Evolutionary conservation across 2,888 invertebrate genomes (phyloP).

Genomic region (Pachymerium ferrugineum): DNA sequence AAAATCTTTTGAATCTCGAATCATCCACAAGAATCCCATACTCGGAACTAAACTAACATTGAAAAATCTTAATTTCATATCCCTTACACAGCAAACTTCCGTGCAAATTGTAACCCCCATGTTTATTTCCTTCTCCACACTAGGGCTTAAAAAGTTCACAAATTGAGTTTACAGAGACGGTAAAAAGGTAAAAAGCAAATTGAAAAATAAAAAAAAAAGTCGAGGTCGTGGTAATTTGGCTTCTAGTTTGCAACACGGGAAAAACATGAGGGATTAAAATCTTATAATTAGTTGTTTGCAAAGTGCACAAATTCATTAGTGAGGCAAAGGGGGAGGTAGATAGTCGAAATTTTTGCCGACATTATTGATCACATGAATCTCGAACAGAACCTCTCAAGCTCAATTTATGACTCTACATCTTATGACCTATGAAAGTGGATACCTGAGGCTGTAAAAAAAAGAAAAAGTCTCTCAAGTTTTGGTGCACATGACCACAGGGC

Average conservation of each 20-base stretch:
- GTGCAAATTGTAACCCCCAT: too few relatives aligned
- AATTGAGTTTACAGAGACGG: too few relatives aligned
- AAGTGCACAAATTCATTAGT: slow-evolving; percentile 22
- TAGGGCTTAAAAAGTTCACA: too few relatives aligned
- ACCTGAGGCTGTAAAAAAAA: slow-evolving; percentile 21
- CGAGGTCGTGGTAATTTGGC: not conserved
- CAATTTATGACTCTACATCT: slow-evolving; percentile 6
- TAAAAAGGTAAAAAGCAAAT: too few relatives aligned
- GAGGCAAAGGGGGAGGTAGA: not conserved
- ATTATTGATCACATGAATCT: slow-evolving; percentile 6
- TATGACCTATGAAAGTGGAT: slow-evolving; percentile 13
- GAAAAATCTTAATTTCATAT: too few relatives aligned
- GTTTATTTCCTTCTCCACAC: too few relatives aligned
- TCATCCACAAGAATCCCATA: too few relatives aligned
- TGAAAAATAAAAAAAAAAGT: too few relatives aligned
- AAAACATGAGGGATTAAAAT: not conserved
- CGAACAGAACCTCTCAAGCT: slow-evolving; percentile 13
- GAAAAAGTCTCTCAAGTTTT: not conserved
- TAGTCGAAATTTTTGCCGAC: not conserved
- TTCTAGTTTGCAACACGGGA: not conserved
- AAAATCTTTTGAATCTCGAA: too few relatives aligned
- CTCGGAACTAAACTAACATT: too few relatives aligned
- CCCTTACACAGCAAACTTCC: too few relatives aligned
- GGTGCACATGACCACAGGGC: slow-evolving; percentile 23
- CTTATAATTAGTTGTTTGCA: slow-evolving; percentile 21